Percentiles rank a stretch among this genome's conserved stretches.
Evolutionary conservation across 2,888 invertebrate species (phyloP).

Genomic region (Teleiodes luculella): DNA sequence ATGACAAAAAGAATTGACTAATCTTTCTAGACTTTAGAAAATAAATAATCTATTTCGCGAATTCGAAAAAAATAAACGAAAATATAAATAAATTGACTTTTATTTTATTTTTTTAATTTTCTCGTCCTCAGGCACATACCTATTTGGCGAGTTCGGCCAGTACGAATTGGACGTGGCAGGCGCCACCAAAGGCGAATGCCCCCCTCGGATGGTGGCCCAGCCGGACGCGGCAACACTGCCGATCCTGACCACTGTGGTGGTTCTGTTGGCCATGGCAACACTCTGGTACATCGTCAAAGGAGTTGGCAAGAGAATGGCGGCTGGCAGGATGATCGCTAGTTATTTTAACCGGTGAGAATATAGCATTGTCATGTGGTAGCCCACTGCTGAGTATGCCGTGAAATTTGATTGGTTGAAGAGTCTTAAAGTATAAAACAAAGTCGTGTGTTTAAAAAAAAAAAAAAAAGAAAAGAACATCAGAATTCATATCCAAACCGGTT

Average conservation of each 20-base stretch:
- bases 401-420: background rate
- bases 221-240: slow-evolving; percentile 70
- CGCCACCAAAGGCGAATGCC: slow-evolving; percentile 39
- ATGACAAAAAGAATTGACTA: too few species aligned
- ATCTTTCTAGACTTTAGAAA: too few species aligned
- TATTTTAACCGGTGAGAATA: slow-evolving; percentile 61
- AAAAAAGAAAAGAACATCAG: too few species aligned
- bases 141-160: slow-evolving; percentile 59
- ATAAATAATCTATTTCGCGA: too few species aligned
- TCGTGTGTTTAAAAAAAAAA: too few species aligned
- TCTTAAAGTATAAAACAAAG: too few species aligned
- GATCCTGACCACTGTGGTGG: slow-evolving; percentile 62
- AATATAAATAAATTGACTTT: too few species aligned
- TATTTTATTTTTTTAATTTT: background rate
- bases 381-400: background rate
- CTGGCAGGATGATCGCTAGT: slow-evolving; percentile 61
- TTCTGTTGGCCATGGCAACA: slow-evolving; percentile 68
- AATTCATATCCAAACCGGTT: too few species aligned
- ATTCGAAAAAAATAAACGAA: too few species aligned
- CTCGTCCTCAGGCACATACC: slow-evolving; percentile 47
- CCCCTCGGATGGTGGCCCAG: slow-evolving; percentile 62
- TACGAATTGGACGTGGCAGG: slow-evolving; percentile 44
- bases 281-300: slow-evolving; percentile 71
- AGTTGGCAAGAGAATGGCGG: slow-evolving; percentile 60
- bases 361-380: background rate